Conservation (phyloP, 1,140 invertebrate species). For the Papilio helenus region DNA sequence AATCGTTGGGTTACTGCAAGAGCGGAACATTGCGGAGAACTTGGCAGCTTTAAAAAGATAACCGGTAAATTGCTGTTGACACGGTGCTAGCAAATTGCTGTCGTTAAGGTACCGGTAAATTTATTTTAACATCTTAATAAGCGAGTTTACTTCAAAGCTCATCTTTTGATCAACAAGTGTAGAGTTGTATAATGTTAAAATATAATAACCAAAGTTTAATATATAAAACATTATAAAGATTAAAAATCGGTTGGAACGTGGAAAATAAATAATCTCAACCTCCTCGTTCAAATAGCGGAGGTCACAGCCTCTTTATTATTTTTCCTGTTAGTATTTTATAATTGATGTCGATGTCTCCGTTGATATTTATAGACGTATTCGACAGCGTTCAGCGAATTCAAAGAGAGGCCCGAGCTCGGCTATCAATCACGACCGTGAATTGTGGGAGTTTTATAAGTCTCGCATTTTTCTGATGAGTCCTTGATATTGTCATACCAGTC, state of each 20-base stretch:
- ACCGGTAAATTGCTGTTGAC: conserved; percentile 56
- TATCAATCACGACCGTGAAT: conserved; percentile 61
- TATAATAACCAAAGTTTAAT: too few species aligned
- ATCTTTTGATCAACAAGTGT: conserved; percentile 10
- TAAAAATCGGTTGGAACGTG: background rate
- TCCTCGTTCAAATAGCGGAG: background rate
- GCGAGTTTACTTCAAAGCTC: background rate
- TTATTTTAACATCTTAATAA: conserved; percentile 15
- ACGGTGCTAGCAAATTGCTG: background rate
- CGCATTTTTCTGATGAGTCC: conserved; percentile 51
- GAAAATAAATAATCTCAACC: background rate
- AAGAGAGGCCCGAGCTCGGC: conserved; percentile 47
- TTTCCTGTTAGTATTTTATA: conserved; percentile 38
- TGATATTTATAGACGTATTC: conserved; percentile 59
- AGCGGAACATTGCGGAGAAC: conserved; percentile 49
- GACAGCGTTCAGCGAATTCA: conserved; percentile 50
- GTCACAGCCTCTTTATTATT: background rate
- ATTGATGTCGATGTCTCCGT: conserved; percentile 48
- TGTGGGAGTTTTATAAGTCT: conserved; percentile 54
- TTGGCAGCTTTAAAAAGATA: conserved; percentile 70
- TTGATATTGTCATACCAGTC: conserved; percentile 40
- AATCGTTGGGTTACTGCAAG: conserved; percentile 61
- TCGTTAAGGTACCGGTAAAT: background rate
- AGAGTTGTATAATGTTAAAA: too few species aligned
- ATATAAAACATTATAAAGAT: background rate